These are phyloP conservation scores for Xestia c-nigrum DNA, from an alignment of 2,888 invertebrate species.

Conservation along the genomic window DNA sequence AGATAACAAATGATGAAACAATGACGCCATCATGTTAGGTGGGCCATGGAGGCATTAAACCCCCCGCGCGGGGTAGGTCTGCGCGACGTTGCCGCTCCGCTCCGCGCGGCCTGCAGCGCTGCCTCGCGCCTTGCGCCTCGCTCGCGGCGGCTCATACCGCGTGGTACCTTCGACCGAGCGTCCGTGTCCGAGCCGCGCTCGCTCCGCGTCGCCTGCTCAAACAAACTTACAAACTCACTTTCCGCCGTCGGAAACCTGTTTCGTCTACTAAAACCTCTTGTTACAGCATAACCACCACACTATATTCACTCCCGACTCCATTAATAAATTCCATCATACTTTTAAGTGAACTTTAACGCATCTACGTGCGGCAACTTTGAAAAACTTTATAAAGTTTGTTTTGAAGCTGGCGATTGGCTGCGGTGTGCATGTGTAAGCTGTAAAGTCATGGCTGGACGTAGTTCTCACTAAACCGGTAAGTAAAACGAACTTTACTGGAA, in stretches of 20 bases:
- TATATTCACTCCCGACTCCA: conserved; percentile 72
- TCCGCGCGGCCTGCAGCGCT: conserved; percentile 68
- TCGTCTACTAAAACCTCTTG: conserved; percentile 73
- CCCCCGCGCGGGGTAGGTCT: conserved; percentile 76
- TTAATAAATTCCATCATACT: conserved; percentile 67
- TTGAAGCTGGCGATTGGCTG: conserved; percentile 74
- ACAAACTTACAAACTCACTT: conserved; percentile 86
- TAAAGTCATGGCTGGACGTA: conserved; percentile 84
- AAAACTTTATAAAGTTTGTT: conserved; percentile 85
- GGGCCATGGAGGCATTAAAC: conserved; percentile 73
- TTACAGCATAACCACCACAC: conserved; percentile 72
- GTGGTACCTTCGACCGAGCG: conserved; percentile 80
- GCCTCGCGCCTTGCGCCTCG: conserved; percentile 29
- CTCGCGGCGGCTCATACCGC: conserved; percentile 77
- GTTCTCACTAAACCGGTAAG: conserved; percentile 88
- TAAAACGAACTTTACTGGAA: conserved; percentile 84
- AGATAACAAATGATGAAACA: conserved; percentile 84
- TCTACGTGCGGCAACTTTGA: conserved; percentile 74
- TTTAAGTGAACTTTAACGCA: conserved; percentile 70
- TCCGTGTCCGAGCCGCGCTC: conserved; percentile 75
- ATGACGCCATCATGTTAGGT: conserved; percentile 80
- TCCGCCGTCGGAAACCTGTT: conserved; percentile 83
- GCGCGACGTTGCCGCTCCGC: conserved; percentile 82
- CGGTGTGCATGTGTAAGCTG: conserved; percentile 80
- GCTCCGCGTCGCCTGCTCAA: conserved; percentile 73